phyloP scores from a whole-genome alignment of 1,140 invertebrate genomes.

The Melanaphis sacchari region DNA sequence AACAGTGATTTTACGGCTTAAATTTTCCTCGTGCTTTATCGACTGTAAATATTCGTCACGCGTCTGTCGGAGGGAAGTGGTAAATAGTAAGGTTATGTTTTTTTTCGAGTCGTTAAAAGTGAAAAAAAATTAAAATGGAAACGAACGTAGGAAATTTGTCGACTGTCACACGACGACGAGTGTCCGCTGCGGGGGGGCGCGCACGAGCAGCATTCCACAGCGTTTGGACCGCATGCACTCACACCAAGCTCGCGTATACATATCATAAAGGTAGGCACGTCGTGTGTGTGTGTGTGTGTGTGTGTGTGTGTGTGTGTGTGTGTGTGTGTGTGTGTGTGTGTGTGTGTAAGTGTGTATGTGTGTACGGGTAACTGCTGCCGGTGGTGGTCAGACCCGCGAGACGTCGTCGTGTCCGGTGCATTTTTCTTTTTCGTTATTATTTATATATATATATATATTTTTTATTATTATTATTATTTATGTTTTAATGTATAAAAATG shows the following conservation, averaged over 20 bases:
- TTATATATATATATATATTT: slow-evolving; percentile 1
- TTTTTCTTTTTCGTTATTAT: neutral
- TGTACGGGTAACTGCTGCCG: neutral
- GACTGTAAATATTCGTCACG: neutral
- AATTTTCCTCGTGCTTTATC: neutral
- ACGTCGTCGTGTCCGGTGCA: slow-evolving; percentile 40
- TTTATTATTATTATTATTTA: slow-evolving; percentile 10
- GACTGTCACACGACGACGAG: slow-evolving; percentile 40
- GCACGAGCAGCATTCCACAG: slow-evolving; percentile 39
- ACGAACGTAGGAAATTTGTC: slow-evolving; percentile 44
- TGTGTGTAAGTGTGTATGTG: neutral
- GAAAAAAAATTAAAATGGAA: slow-evolving; percentile 1
- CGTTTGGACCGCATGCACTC: neutral
- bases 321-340: neutral
- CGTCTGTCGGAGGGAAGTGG: neutral
- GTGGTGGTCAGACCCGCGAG: neutral
- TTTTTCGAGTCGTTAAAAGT: neutral
- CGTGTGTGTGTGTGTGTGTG: neutral
- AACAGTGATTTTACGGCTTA: neutral
- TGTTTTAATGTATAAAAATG: slow-evolving; percentile 22
- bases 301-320: neutral
- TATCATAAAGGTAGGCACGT: neutral
- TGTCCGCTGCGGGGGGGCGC: slow-evolving; percentile 39
- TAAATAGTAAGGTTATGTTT: neutral
- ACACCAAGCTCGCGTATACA: neutral